phyloP scores from a whole-genome alignment of 1,140 invertebrate genomes.

The Pogonomyrmex californicus region DNA sequence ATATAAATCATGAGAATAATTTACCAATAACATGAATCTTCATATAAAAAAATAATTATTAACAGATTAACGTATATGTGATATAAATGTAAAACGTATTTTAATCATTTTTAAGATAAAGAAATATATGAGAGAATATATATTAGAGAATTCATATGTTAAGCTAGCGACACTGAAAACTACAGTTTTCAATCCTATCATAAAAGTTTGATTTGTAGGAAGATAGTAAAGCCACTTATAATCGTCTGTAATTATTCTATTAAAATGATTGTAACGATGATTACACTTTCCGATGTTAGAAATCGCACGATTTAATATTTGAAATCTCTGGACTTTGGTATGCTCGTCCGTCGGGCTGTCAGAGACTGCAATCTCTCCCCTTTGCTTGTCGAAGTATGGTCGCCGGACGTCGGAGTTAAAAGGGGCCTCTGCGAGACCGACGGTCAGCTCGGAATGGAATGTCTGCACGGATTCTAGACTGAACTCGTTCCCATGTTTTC shows the following conservation, averaged over 20 bases:
- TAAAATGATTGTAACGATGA: neutral
- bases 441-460: conserved; percentile 82
- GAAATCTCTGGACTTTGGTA: conserved; percentile 74
- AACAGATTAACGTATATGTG: neutral
- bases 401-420: conserved; percentile 78
- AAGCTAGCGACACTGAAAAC: neutral
- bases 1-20: neutral
- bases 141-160: neutral
- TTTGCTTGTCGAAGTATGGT: conserved; percentile 78
- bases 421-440: conserved; percentile 74
- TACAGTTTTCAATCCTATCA: neutral
- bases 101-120: neutral
- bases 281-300: neutral
- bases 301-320: conserved; percentile 66
- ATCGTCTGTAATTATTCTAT: neutral
- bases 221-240: neutral
- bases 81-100: neutral
- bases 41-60: neutral
- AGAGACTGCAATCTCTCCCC: conserved; percentile 82
- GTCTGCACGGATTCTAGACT: conserved; percentile 84
- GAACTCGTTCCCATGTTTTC: conserved; percentile 72
- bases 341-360: conserved; percentile 81
- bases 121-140: neutral
- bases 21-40: neutral
- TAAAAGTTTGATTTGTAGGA: neutral